A percentile compares a stretch with the other conserved stretches of the same genome.
Evolutionary conservation across 2,113 vertebrate species (phyloP).

Genomic region (Saccopteryx leptura): DNA sequence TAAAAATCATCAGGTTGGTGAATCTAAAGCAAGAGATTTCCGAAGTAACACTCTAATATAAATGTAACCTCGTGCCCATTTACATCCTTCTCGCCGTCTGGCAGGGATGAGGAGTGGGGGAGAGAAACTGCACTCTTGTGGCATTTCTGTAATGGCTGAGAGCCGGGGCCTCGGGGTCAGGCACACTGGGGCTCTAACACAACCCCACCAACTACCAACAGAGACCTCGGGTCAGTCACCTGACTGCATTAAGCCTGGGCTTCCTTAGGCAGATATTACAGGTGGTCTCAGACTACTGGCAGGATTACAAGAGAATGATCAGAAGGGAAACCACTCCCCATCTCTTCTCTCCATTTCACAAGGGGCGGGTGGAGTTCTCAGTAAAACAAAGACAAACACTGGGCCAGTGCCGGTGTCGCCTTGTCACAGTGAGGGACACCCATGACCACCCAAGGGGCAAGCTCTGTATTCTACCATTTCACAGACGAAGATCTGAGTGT

Average conservation of each 20-base stretch:
- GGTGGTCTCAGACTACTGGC: neutral
- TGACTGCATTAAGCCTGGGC: neutral
- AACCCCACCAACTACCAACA: neutral
- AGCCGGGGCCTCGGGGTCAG: neutral
- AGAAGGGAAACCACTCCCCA: neutral
- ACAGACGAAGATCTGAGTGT: neutral
- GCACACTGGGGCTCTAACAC: neutral
- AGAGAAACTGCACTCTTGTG: neutral
- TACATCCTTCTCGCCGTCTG: neutral
- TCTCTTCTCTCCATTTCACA: neutral
- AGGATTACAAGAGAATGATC: neutral
- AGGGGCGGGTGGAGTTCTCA: neutral
- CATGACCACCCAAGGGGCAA: neutral
- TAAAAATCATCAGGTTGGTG: slow-evolving; percentile 55
- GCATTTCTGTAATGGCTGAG: neutral
- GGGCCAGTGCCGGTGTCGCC: neutral
- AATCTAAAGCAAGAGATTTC: slow-evolving; percentile 1
- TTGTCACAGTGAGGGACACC: neutral
- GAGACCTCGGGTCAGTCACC: neutral
- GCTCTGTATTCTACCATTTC: neutral
- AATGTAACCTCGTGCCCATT: neutral
- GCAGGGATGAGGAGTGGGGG: no score
- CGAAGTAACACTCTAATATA: neutral
- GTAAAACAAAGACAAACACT: neutral
- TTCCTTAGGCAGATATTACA: neutral